Evolutionary conservation across 1,140 invertebrate genomes (phyloP).

Genomic region (Rhagoletis zephyria): DNA sequence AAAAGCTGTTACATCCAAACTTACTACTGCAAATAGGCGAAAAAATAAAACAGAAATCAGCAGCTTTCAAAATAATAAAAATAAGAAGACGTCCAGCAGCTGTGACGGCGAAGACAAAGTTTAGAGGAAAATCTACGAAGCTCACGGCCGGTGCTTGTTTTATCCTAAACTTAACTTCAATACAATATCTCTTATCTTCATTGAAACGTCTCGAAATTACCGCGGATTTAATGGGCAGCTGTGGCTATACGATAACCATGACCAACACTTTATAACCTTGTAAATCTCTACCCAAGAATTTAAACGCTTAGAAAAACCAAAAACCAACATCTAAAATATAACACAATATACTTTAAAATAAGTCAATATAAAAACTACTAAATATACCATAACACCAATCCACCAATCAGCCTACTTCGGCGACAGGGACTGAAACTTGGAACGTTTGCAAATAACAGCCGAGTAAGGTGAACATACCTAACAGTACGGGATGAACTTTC

Average conservation of each 20-base stretch:
- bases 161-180: background rate
- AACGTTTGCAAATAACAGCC: background rate
- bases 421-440: background rate
- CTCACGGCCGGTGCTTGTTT: background rate
- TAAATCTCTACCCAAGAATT: background rate
- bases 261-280: background rate
- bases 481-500: background rate
- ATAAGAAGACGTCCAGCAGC: background rate
- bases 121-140: background rate
- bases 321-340: no score
- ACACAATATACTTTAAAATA: background rate
- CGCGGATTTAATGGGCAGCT: background rate
- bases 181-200: background rate
- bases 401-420: background rate
- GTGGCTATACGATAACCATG: background rate
- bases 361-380: background rate
- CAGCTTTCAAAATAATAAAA: background rate
- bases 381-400: no score
- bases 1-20: background rate
- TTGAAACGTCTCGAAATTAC: background rate
- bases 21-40: background rate
- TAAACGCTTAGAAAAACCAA: no score
- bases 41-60: background rate
- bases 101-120: background rate
- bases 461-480: background rate